Evolutionary conservation across 2,797 vertebrate genomes (phyloP).

Genomic region (Sebastes itinus): DNA sequence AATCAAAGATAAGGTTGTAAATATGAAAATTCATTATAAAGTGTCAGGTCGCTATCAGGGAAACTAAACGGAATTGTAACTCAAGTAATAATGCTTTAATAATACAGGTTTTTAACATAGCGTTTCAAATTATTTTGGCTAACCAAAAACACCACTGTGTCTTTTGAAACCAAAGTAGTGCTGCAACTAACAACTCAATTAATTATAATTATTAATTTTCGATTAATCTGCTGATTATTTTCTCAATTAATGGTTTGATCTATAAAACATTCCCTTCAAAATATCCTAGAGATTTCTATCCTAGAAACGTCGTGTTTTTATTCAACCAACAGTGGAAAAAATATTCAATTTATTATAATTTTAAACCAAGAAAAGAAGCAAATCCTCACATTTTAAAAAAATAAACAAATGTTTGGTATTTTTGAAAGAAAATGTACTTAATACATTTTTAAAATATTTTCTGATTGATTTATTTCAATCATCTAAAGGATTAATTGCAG

Average conservation of each 20-base stretch:
- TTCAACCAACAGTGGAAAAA: no score
- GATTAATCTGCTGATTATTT: neutral
- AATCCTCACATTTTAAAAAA: neutral
- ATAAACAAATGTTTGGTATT: neutral
- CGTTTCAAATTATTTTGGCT: neutral
- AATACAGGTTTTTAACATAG: neutral
- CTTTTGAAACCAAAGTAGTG: neutral
- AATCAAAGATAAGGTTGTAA: neutral
- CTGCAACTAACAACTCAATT: neutral
- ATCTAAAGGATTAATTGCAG: neutral
- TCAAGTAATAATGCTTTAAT: neutral
- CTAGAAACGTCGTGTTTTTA: no score
- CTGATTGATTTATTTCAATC: neutral
- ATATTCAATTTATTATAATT: neutral
- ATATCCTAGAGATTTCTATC: neutral
- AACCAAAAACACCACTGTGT: no score
- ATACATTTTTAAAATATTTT: neutral
- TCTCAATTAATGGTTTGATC: neutral
- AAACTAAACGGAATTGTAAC: neutral
- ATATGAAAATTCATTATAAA: neutral
- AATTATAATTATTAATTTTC: no score
- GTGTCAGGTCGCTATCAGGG: neutral
- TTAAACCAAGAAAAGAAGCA: neutral
- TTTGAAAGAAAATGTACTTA: neutral
- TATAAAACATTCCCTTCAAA: neutral